Evolutionary conservation across 2,113 vertebrate genomes (phyloP), one percentile per base, ranked within the genome.

Genomic region (Passerina amoena): DNA sequence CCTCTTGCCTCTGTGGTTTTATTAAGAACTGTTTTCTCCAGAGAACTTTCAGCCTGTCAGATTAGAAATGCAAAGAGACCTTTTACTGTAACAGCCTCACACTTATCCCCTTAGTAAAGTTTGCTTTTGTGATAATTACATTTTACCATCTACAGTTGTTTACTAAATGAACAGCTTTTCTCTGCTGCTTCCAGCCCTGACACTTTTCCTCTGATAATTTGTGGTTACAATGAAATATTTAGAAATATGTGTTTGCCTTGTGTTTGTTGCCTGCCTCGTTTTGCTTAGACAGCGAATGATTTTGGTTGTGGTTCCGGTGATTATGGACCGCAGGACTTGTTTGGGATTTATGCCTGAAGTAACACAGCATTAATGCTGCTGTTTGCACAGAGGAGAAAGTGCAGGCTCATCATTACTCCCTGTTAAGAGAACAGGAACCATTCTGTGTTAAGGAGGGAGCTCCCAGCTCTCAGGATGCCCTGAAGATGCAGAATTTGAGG

Each of bases 81-180:
- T 98, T 98, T 97, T 98, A 97, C 84, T 88, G 66, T 86, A 92
- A 96, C 92, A 96, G 75, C 85, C 56, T 97, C 96, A 97, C 92
- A 92, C 88, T 97, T 97, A 97, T 97, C 96, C 94, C 89, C 88
- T 97, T 91, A 96, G 95, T 84, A 96, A 98, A 97, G 95, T 98
- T 98, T 97, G 91, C 92, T 96, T 97, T 98, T 97, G 91, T 95
- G 97, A 97, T 98, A 98, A 98, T 98, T 98, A 94, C 92, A 93
- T 93, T 96, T 96, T 95, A 90, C 61, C 50, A 77, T 94, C 82
- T 94, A 92, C 81, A 93, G 78, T 95, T 97, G 77, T 98, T 98
- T 97, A 97, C 95, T 94, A 96, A 97, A 95, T 94, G 93, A 97
- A 95, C 92, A 95, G 79, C 50, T 97, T 97, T 97, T 77, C 93